Percentiles rank a stretch among this genome's conserved stretches.
Evolutionary conservation across 2,797 vertebrate genomes (phyloP).

Genomic region (Gallinago nigripennis): DNA sequence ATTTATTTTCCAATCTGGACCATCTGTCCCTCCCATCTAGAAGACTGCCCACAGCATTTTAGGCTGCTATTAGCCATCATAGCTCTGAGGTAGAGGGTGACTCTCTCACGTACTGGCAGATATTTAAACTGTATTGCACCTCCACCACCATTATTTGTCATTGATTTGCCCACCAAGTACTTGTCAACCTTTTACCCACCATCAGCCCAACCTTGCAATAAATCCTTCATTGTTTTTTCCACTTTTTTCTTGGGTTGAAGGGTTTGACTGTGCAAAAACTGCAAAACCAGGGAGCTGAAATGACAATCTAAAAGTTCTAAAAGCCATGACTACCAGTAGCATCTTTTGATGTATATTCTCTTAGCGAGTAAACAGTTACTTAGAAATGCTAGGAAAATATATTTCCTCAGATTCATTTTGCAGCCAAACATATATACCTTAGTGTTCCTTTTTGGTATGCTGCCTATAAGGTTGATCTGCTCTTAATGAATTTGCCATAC

Average conservation of each 20-base stretch:
- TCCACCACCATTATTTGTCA: neutral
- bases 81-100: neutral
- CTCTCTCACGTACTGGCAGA: neutral
- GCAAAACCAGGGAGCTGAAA: constrained; percentile 7
- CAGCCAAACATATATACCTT: constrained; percentile 18
- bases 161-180: neutral
- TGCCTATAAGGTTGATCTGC: constrained; percentile 34
- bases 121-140: neutral
- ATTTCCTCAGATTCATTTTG: constrained; percentile 60
- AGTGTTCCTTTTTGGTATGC: constrained; percentile 31
- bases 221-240: neutral
- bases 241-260: neutral
- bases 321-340: constrained; percentile 17
- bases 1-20: neutral
- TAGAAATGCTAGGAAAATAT: constrained; percentile 57
- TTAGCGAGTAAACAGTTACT: constrained; percentile 57
- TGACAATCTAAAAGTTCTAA: constrained; percentile 31
- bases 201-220: neutral
- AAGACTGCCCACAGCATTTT: neutral
- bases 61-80: neutral
- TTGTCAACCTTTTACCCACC: neutral
- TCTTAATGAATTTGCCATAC: constrained; percentile 47
- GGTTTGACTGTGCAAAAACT: neutral
- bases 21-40: neutral
- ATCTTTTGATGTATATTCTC: neutral